Percentiles rank a stretch among this genome's conserved stretches.
phyloP scores from a whole-genome alignment of 2,888 invertebrate genomes.

The Pachydiplax longipennis region DNA sequence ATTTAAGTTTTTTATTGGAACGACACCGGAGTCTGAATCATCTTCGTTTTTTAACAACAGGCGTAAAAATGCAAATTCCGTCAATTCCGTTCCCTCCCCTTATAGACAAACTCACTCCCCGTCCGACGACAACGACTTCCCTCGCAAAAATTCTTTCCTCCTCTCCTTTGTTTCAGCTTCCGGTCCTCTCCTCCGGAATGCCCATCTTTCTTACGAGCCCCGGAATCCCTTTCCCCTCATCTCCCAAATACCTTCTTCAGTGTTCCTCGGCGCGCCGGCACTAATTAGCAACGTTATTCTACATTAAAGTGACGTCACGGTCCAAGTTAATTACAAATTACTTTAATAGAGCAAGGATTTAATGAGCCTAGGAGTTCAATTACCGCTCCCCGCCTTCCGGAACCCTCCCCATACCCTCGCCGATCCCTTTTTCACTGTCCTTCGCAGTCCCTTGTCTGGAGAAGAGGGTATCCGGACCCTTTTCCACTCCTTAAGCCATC shows the following conservation, averaged over 20 bases:
- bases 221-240: constrained; percentile 33
- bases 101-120: no score
- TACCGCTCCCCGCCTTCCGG: background rate
- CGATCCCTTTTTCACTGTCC: background rate
- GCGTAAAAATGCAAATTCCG: no score
- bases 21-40: no score
- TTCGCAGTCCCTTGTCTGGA: background rate
- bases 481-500: background rate
- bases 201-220: constrained; percentile 32
- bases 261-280: constrained; percentile 38
- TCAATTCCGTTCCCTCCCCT: no score
- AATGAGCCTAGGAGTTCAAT: constrained; percentile 52
- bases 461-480: background rate
- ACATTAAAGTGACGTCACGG: constrained; percentile 51
- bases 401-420: background rate
- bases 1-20: no score
- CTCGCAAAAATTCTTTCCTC: background rate
- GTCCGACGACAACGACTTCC: background rate
- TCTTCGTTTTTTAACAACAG: no score
- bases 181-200: constrained; percentile 11
- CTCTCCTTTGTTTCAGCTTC: constrained; percentile 13
- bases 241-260: constrained; percentile 11
- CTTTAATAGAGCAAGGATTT: constrained; percentile 57
- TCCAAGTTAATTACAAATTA: constrained; percentile 57
- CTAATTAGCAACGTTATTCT: constrained; percentile 52